A percentile compares a stretch with the other conserved stretches of the same genome.
Evolutionary conservation across 1,140 invertebrate species (phyloP).

Genomic region (Drosophila elegans): DNA sequence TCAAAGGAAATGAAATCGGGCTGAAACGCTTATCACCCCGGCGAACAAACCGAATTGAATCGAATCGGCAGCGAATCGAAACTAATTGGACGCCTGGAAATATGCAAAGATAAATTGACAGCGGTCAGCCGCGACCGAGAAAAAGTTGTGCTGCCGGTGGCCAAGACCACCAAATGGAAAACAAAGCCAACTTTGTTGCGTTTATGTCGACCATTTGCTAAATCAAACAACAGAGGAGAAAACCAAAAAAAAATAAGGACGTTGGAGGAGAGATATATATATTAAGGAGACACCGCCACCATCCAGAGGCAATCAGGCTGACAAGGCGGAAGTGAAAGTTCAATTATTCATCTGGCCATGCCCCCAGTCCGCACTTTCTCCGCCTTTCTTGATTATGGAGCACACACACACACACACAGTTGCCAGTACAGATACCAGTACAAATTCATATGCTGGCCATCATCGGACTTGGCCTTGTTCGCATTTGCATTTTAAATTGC

Average conservation of each 20-base stretch:
- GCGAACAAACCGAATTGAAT: slow-evolving; percentile 53
- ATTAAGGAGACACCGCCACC: not conserved
- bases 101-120: slow-evolving; percentile 77
- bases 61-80: slow-evolving; percentile 71
- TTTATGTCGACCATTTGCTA: slow-evolving; percentile 64
- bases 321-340: slow-evolving; percentile 68
- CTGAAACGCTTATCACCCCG: slow-evolving; percentile 57
- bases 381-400: slow-evolving; percentile 42
- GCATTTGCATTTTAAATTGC: slow-evolving; percentile 82
- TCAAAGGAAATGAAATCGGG: slow-evolving; percentile 57
- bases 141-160: not conserved
- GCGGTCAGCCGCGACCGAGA: slow-evolving; percentile 55
- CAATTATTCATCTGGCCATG: slow-evolving; percentile 71
- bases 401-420: slow-evolving; percentile 8
- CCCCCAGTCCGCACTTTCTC: not conserved
- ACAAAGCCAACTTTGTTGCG: slow-evolving; percentile 54
- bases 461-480: slow-evolving; percentile 62
- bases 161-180: slow-evolving; percentile 12
- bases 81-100: slow-evolving; percentile 74
- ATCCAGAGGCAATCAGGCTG: slow-evolving; percentile 64
- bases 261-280: slow-evolving; percentile 23
- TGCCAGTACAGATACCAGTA: slow-evolving; percentile 12
- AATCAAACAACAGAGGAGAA: slow-evolving; percentile 48
- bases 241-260: slow-evolving; percentile 5
- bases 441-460: slow-evolving; percentile 47